Base-by-base conservation (phyloP, 2,888 invertebrate genomes). In the Glaucopsyche alexis region DNA sequence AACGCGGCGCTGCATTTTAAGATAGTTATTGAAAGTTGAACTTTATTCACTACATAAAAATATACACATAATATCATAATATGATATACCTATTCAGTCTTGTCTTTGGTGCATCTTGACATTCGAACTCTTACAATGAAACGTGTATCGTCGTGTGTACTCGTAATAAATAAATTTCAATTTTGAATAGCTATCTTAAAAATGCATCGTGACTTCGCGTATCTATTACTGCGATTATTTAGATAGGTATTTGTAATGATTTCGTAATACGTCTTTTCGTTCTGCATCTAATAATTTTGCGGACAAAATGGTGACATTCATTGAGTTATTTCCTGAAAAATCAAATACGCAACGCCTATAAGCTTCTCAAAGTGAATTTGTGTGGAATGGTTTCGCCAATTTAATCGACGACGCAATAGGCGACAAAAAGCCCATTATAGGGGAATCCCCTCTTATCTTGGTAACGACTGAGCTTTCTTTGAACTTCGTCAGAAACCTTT, bases 371-470 rank as follows among this genome's bases (percentile, higher is more conserved):
- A 85, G 84, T 79, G 82, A 85, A 86, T 88, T 85, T 84, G 82
- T 79, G 80, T 80, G 79, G 80, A 81, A 82, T 84, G 80, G 83
- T 86, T 87, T 84, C 82, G 81, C 80, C 85, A 85, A 87, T 89
- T 87, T 88, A 87, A 89, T 87, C 85, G 83, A 74, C 79, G 81
- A 77, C 80, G 81, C 80, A 82, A 84, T 81, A 79, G 81, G 81
- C 85, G 81, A 85, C 87, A 88, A 88, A 89, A 87, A 86, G 84
- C 79, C 87, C 85, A 90, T 90, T 90, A 90, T 84, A 82, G 81
- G 77, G 77, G 79, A 80, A 80, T 81, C 81, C 78, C 79, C 85
- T 83, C 85, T 87, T 89, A 91, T 90, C 89, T 87, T 85, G 87
- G 87, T 89, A 87, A 83, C 83, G 84, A 80, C 79, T 79, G 80